These are phyloP conservation scores for Andrena trimmerana DNA, from an alignment of 2,888 invertebrate species.

Conservation along the genomic window DNA sequence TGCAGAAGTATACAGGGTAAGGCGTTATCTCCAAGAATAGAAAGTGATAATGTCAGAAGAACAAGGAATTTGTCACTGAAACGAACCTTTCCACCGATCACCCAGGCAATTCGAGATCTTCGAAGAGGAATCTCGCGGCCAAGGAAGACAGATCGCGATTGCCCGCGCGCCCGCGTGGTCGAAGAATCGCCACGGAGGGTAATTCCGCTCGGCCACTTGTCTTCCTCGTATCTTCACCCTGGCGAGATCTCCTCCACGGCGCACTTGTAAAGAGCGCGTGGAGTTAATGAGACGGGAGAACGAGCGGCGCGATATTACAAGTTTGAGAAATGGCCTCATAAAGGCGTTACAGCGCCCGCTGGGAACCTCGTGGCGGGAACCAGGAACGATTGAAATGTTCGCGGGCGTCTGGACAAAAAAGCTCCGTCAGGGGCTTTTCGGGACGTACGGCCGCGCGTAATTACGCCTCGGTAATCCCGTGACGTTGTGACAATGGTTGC, in stretches of 20 bases:
- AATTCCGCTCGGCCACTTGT: conserved; percentile 8
- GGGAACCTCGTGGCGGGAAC: conserved; percentile 44
- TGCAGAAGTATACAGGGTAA: too few species aligned
- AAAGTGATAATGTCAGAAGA: too few species aligned
- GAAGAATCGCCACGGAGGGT: background rate
- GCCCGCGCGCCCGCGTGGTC: background rate
- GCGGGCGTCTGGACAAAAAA: conserved; percentile 38
- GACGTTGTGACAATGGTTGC: conserved; percentile 5
- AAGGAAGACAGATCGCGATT: conserved; percentile 10
- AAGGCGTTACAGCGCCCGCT: conserved; percentile 50
- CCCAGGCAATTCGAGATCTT: background rate
- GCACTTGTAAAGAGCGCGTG: conserved; percentile 47
- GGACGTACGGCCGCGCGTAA: conserved; percentile 42
- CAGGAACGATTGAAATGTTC: conserved; percentile 56
- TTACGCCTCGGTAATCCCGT: conserved; percentile 31
- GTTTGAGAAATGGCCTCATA: conserved; percentile 66
- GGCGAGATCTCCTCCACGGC: conserved; percentile 41
- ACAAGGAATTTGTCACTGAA: background rate
- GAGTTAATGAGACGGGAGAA: conserved; percentile 69
- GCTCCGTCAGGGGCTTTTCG: conserved; percentile 32
- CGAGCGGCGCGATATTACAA: conserved; percentile 62
- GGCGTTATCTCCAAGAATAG: too few species aligned
- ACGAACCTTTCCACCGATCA: background rate
- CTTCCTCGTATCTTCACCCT: conserved; percentile 51
- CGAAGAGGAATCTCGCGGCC: background rate